phyloP scores from a whole-genome alignment of 2,113 vertebrate species.

The Empidonax alnorum region DNA sequence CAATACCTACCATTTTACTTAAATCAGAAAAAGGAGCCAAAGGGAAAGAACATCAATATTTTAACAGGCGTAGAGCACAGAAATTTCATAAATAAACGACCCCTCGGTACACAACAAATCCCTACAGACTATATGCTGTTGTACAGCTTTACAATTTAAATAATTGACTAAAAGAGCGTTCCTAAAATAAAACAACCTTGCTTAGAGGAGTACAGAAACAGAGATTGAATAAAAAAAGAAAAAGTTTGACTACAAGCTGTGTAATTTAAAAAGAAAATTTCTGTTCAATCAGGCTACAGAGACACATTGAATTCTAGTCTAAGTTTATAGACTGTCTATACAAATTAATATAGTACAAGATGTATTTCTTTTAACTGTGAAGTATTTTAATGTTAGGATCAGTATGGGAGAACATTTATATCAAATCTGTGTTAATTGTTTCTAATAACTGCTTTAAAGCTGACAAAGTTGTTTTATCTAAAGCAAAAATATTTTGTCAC shows the following conservation, averaged over 20 bases:
- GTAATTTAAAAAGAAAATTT: neutral
- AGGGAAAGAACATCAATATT: constrained; percentile 32
- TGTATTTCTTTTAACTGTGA: neutral
- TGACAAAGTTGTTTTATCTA: neutral
- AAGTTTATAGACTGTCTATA: neutral
- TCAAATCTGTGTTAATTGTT: neutral
- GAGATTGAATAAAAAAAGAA: neutral
- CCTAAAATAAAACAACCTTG: neutral
- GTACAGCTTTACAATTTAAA: constrained; percentile 9
- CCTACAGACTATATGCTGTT: neutral
- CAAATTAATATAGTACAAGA: neutral
- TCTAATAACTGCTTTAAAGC: neutral
- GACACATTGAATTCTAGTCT: neutral
- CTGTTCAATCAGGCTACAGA: neutral
- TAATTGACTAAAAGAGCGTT: constrained; percentile 1
- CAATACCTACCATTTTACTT: constrained; percentile 23
- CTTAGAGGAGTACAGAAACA: neutral
- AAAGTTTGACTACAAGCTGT: neutral
- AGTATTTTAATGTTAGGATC: neutral
- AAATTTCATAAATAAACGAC: constrained; percentile 32
- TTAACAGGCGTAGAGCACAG: neutral
- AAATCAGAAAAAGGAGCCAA: neutral
- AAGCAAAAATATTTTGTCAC: constrained; percentile 14
- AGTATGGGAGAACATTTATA: neutral
- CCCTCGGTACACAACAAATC: neutral